These are phyloP conservation scores for Lithophane ornitopus DNA, from an alignment of 2,888 invertebrate genomes.

Conservation along the genomic window DNA sequence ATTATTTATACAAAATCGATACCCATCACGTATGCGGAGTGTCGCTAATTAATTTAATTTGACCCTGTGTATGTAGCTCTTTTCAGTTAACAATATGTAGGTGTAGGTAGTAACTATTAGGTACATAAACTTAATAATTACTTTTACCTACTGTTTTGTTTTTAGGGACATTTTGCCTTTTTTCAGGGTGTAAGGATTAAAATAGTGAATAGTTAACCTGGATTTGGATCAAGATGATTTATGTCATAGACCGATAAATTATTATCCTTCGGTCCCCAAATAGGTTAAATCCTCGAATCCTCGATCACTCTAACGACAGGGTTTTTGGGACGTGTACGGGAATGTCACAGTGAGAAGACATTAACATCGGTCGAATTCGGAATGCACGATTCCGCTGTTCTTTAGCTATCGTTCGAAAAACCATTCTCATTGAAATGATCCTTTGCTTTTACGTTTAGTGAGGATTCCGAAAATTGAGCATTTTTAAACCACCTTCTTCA, in stretches of 20 bases:
- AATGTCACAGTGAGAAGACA: neutral
- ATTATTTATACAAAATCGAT: no score
- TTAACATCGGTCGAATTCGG: constrained; percentile 6
- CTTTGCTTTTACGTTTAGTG: neutral
- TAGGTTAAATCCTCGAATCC: constrained; percentile 7
- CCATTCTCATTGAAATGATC: neutral
- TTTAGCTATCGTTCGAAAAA: neutral
- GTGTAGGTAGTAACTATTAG: no score
- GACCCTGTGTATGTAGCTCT: no score
- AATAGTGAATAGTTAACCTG: neutral
- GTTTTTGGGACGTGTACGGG: neutral
- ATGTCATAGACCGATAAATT: neutral
- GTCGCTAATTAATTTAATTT: no score
- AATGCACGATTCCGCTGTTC: neutral
- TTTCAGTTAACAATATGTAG: no score
- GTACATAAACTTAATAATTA: no score
- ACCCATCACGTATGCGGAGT: no score
- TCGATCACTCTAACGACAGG: constrained; percentile 5
- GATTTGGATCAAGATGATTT: neutral
- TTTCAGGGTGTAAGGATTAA: neutral
- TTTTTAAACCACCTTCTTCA: no score
- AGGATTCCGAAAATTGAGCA: neutral
- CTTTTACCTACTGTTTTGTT: no score
- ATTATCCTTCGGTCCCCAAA: constrained; percentile 1
- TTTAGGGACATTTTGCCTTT: neutral